Evolutionary conservation across 1,140 invertebrate genomes (phyloP).

Genomic region (Pseudachorutes palmiensis): DNA sequence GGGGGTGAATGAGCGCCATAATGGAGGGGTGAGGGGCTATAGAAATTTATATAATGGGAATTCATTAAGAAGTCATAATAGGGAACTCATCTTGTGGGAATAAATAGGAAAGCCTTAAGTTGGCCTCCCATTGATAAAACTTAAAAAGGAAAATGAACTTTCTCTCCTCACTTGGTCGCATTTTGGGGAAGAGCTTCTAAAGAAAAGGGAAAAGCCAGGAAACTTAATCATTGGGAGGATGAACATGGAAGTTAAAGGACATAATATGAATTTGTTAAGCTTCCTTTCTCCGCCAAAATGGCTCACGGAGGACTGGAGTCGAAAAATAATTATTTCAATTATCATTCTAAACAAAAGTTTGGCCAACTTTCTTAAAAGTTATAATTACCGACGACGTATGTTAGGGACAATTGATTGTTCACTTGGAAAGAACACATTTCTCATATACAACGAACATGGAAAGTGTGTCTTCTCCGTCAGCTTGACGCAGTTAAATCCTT

Average conservation of each 20-base stretch:
- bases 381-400: no score
- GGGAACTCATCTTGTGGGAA: background rate
- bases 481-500: background rate
- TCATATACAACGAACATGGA: no score
- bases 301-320: background rate
- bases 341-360: no score
- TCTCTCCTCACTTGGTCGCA: background rate
- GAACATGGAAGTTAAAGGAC: background rate
- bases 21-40: background rate
- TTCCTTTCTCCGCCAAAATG: no score
- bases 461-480: background rate
- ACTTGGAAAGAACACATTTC: no score
- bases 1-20: background rate
- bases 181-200: no score
- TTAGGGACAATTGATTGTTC: no score
- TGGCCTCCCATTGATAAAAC: background rate
- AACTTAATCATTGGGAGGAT: no score
- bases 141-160: background rate
- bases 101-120: background rate
- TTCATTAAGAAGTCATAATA: slow-evolving; percentile 15
- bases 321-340: background rate
- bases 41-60: slow-evolving; percentile 10
- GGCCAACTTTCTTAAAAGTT: no score
- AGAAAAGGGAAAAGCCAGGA: no score
- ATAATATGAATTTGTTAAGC: background rate